Percentiles rank a stretch among this genome's conserved stretches.
These are phyloP conservation scores for Tanypteryx hageni DNA, from an alignment of 2,888 invertebrate species.

Conservation along the genomic window DNA sequence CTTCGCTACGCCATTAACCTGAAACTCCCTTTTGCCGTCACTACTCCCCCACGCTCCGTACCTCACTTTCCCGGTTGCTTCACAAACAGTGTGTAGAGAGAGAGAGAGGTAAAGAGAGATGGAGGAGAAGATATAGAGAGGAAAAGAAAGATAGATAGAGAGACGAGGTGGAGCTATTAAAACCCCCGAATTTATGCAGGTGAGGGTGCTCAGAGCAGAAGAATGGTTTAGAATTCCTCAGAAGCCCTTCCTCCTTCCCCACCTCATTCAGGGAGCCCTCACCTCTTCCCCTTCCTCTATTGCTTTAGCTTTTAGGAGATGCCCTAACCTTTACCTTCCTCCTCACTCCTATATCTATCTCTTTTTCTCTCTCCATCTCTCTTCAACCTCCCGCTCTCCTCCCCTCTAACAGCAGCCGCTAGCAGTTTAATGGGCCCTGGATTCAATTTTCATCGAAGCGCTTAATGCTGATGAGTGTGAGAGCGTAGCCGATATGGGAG, in stretches of 20 bases:
- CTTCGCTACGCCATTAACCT: not conserved
- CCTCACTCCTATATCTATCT: no score
- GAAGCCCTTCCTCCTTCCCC: slow-evolving; percentile 15
- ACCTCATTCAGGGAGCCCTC: not conserved
- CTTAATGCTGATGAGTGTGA: slow-evolving; percentile 55
- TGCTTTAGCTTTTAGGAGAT: not conserved
- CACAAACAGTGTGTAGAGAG: not conserved
- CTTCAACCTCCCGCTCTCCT: not conserved
- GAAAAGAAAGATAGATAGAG: not conserved
- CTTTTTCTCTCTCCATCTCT: not conserved
- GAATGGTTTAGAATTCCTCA: slow-evolving; percentile 55
- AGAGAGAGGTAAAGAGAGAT: not conserved
- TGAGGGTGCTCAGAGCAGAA: slow-evolving; percentile 42
- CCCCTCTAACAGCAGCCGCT: slow-evolving; percentile 11
- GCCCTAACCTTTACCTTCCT: slow-evolving; percentile 14
- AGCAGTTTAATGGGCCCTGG: slow-evolving; percentile 50
- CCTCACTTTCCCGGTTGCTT: not conserved
- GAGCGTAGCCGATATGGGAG: not conserved
- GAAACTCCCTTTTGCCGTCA: slow-evolving; percentile 8
- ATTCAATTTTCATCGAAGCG: slow-evolving; percentile 60
- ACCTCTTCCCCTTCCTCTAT: no score
- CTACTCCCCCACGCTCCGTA: not conserved
- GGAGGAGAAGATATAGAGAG: not conserved
- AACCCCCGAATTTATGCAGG: slow-evolving; percentile 52
- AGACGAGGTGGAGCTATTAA: slow-evolving; percentile 26